Base-by-base conservation (phyloP, 2,888 invertebrate genomes). In the Epirrhoe tristata region DNA sequence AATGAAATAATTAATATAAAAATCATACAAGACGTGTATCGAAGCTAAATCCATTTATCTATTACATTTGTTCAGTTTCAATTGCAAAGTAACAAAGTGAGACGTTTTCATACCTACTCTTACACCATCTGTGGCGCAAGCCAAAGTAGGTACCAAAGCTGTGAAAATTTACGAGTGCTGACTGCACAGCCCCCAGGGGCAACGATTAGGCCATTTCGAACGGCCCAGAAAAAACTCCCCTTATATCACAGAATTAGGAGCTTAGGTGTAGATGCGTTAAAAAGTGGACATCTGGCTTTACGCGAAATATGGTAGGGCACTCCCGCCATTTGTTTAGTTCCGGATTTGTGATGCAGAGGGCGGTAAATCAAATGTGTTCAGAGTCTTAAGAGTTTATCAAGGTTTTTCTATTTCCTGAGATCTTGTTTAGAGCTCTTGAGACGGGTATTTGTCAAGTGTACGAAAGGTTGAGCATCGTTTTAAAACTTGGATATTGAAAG, bases 181-280 rank as follows among this genome's bases (percentile, higher is more conserved):
- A 76, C 69, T 74, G 69, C 70, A 71, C 31, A 58, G 66, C 39
- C 66, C 67, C 71, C 69, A 39, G 61, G 70, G 73, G 71, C 66
- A 62, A 65, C 72, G 72, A 76, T 74, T 74, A 73, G 69, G 59
- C 65, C 67, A 64, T 67, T 66, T 69, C 68, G 63, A 75, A 70
- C 63, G 67, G 69, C 74, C 68, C 74, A 74, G 78, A 79, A 78
- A 81, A 80, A 77, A 79, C 75, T 78, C 75, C 77, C 82, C 80
- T 81, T 82, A 81, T 81, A 83, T 83, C 83, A 81, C 67, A 77
- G 84, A 71, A 79, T 81, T 81, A 81, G 75, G 58, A 71, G 78
- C 76, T 81, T 75, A 77, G 64, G 69, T 70, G 69, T 69, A 70
- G 70, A 67, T 54, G 71, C 68, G 71, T 70, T 72, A 72, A 71